Base-by-base conservation (phyloP, 2,888 invertebrate genomes). In the Drosophila fungiperda region DNA sequence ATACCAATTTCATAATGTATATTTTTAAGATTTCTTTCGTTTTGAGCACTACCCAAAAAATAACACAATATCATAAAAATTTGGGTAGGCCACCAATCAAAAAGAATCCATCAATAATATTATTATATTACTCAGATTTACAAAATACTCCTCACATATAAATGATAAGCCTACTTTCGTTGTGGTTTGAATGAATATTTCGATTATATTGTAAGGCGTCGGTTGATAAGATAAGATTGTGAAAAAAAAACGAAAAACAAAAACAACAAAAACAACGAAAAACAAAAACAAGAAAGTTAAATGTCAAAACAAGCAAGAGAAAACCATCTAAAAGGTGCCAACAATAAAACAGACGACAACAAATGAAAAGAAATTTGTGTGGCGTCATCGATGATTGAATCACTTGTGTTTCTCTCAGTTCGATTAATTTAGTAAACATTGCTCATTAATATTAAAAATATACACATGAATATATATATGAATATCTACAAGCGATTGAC, bases 381-480 rank as follows among this genome's bases (percentile, higher is more conserved):
- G 80, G 49, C 77, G 81, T 86, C 89, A 86, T 79, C 89, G 84
- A 79, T 86, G 84, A 84, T 88, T 83, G 64, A 83, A 83, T 86
- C 83, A 70, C 42, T 63, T 61, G 20, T 23, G 35, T 55, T 26
- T 38, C 53, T 26, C 48, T 45, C 66, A 55, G 26, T 49, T 73
- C 40, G 42, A 55, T 17, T 63, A 61, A 50, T 20, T 55, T 52
- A 62, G 66, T 54, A 62, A 50, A 54, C 59, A 36, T 64, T 54
- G 59, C 55, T 33, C 54, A 36, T 52, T 52, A 54, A 23, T 55
- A 38, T 68, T 42, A 49, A 53, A 38, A 20, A 53, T 23, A 15
- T 26, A 23, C 20, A 36, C 8, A 26, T 55, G 20, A 45, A 42
- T 20, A 42, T 12, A 33, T 50, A 54, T 29, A 50, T 38, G 32